A percentile compares a stretch with the other conserved stretches of the same genome.
These are phyloP conservation scores for Dicyrtoma fusca DNA, from an alignment of 2,888 invertebrate genomes.

Conservation along the genomic window DNA sequence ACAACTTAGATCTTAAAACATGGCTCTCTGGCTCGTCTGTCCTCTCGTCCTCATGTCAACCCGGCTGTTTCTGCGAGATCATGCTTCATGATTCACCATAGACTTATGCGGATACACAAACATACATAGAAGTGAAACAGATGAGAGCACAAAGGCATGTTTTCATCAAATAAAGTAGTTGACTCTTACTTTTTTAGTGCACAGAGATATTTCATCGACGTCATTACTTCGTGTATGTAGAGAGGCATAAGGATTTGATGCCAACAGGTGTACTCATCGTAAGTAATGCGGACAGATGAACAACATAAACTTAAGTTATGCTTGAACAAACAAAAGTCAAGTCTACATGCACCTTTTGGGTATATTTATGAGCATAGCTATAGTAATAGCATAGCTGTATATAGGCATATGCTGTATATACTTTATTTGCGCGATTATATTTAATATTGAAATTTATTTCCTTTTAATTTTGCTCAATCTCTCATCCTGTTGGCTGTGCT, in stretches of 20 bases:
- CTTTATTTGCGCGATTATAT: background rate
- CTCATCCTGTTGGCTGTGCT: no score
- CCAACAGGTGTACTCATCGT: conserved; percentile 2
- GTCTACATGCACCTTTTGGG: background rate
- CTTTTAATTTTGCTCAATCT: no score
- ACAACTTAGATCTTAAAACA: no score
- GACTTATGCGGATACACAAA: no score
- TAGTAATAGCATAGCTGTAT: background rate
- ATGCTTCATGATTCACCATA: no score
- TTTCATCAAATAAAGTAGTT: conserved; percentile 11
- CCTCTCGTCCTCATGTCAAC: conserved; percentile 33
- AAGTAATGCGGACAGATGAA: no score
- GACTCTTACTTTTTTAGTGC: background rate
- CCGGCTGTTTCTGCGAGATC: conserved; percentile 28
- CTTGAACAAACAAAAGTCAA: no score
- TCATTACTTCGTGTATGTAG: background rate
- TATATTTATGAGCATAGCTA: background rate
- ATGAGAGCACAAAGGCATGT: conserved; percentile 32
- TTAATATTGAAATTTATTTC: background rate
- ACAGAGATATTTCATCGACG: background rate
- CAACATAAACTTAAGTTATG: no score
- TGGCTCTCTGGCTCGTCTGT: no score
- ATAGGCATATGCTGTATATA: background rate
- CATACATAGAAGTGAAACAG: background rate
- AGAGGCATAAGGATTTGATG: background rate